phyloP scores from a whole-genome alignment of 2,888 invertebrate species.

The Drosophila longiperda region DNA sequence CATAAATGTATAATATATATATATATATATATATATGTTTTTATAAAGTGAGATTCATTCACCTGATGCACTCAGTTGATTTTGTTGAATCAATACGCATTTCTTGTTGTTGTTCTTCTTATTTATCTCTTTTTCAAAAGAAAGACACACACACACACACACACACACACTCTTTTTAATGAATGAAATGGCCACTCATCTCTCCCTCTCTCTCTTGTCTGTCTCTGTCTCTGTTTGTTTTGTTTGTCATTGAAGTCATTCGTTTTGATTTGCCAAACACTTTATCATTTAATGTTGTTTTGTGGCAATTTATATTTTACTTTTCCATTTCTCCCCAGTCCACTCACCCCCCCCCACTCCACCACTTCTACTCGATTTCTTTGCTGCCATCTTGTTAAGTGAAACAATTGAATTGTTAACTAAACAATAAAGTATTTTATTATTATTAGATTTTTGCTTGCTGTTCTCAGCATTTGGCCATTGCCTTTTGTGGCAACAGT shows the following conservation, averaged over 20 bases:
- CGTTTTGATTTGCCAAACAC: slow-evolving; percentile 74
- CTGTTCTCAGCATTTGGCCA: slow-evolving; percentile 49
- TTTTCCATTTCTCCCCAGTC: slow-evolving; percentile 24
- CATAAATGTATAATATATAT: not conserved
- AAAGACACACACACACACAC: slow-evolving; percentile 7
- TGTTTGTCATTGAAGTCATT: slow-evolving; percentile 53
- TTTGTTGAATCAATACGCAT: slow-evolving; percentile 38
- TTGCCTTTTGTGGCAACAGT: slow-evolving; percentile 48
- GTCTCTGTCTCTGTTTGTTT: slow-evolving; percentile 5
- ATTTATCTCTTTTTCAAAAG: slow-evolving; percentile 2
- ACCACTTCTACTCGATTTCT: not conserved
- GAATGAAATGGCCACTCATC: slow-evolving; percentile 38
- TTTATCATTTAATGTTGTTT: slow-evolving; percentile 75
- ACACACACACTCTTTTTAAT: slow-evolving; percentile 35
- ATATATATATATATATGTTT: not conserved
- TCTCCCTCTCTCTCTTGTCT: not conserved
- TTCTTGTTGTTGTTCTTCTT: not conserved
- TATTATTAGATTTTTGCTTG: slow-evolving; percentile 74
- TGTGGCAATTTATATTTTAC: slow-evolving; percentile 66
- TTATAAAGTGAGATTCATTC: slow-evolving; percentile 3
- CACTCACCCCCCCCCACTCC: not conserved
- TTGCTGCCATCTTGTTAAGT: slow-evolving; percentile 60
- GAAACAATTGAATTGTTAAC: slow-evolving; percentile 79
- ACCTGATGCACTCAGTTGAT: slow-evolving; percentile 23
- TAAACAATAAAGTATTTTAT: slow-evolving; percentile 78